Base-by-base conservation (phyloP, 2,113 vertebrate genomes). In the Charina bottae region DNA sequence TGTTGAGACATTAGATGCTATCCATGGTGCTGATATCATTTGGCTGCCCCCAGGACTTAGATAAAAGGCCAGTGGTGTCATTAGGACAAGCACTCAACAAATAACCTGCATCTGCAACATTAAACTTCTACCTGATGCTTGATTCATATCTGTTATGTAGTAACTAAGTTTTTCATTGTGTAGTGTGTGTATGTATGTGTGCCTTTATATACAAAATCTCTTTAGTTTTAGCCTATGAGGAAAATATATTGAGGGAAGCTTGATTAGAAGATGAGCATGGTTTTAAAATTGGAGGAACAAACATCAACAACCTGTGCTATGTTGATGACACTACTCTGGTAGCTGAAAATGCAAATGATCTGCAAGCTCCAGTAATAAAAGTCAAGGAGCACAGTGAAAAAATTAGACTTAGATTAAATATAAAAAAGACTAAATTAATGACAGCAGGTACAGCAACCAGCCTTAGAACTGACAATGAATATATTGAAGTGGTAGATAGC, bases 11-110 rank as follows among this genome's bases (percentile, higher is more conserved):
- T 87, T 95, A 96, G 95, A 93, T 96, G 96, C 95, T 97, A 94
- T 97, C 97, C 97, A 90, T 0, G 6, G 92, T 94, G 68, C 23
- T 90, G 94, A 96, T 89, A 93, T 90, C 42, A 68, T 96, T 91
- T 93, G 95, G 0, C 5, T 95, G 92, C 93, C 97, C 94, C 94
- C 90, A 91, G 94, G 96, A 97, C 96, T 96, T 96, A 95, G 97
- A 97, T 97, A 95, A 96, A 68, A 96, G 96, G 97, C 97, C 96
- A 96, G 92, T 91, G 95, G 87, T 90, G 95, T 93, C 94, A 93
- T 96, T 95, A 96, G 93, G 95, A 93, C 91, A 94, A 91, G 90
- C 93, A n/a, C 92, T 94, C 93, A 88, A 89, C 84, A 93, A 96
- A 95, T 90, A 94, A 0, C 7, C 92, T 95, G 91, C 91, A 94